Evolutionary conservation across 2,797 vertebrate genomes (phyloP).

Genomic region (Eospalax fontanierii): DNA sequence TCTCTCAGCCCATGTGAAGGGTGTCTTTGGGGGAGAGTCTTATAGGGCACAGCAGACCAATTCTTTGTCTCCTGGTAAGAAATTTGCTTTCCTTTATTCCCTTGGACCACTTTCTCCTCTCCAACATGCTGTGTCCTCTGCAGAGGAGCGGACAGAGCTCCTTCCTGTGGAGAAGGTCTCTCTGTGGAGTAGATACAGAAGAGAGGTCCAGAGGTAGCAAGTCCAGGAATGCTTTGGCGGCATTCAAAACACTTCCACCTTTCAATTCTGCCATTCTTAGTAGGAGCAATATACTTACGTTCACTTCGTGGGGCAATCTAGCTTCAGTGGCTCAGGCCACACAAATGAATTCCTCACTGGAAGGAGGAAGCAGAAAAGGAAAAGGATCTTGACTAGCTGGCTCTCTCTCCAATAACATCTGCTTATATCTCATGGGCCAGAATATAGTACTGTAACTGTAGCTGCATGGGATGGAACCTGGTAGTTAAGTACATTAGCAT

Average conservation of each 20-base stretch:
- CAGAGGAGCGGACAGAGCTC: not conserved
- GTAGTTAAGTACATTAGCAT: not conserved
- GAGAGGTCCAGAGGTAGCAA: not conserved
- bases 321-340: not conserved
- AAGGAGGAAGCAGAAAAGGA: not conserved
- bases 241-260: not conserved
- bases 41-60: not conserved
- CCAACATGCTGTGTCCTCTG: not conserved
- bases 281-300: not conserved
- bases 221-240: not conserved
- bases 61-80: not conserved
- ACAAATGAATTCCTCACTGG: not conserved
- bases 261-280: not conserved
- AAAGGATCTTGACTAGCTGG: not conserved
- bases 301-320: not conserved
- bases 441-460: not conserved
- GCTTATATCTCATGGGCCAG: not conserved
- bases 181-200: not conserved
- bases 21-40: not conserved
- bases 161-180: not conserved
- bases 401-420: not conserved
- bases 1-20: not conserved
- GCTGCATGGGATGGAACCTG: not conserved
- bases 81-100: not conserved
- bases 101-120: not conserved